phyloP scores from a whole-genome alignment of 2,797 vertebrate species.

The Notamacropus eugenii region DNA sequence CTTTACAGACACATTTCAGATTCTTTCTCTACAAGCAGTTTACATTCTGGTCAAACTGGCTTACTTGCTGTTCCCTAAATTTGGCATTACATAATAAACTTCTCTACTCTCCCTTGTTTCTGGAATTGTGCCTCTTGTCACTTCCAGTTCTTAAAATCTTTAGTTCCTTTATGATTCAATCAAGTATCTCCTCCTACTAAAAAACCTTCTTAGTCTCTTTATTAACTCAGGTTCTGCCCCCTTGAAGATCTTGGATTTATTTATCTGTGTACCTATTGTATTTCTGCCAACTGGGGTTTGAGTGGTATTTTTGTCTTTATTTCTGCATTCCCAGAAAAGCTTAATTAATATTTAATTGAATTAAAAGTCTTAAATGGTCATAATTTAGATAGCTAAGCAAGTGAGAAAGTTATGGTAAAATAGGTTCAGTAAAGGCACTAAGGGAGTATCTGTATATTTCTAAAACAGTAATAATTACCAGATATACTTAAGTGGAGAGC shows the following conservation, averaged over 20 bases:
- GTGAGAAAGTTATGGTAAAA: not conserved
- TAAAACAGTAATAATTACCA: not conserved
- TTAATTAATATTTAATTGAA: not conserved
- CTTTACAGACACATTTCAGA: no score
- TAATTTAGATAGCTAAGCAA: not conserved
- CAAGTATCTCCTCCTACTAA: not conserved
- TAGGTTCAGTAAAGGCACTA: not conserved
- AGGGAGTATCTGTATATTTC: not conserved
- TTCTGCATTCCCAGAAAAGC: not conserved
- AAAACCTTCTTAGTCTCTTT: not conserved
- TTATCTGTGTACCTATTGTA: not conserved
- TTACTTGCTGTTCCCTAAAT: not conserved
- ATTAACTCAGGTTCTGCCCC: not conserved
- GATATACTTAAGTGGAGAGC: not conserved
- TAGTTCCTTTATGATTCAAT: not conserved
- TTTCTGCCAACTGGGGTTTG: not conserved
- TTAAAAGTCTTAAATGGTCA: not conserved
- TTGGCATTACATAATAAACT: not conserved
- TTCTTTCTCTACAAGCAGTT: not conserved
- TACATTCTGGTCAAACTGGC: not conserved
- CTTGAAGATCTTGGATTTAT: not conserved
- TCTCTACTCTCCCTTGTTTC: not conserved
- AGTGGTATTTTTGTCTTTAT: not conserved
- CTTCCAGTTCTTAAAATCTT: not conserved
- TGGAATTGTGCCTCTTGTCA: not conserved